These are phyloP conservation scores for human (Homo sapiens) DNA, from an alignment of 2,113 vertebrate genomes.

Conservation along the genomic window DNA sequence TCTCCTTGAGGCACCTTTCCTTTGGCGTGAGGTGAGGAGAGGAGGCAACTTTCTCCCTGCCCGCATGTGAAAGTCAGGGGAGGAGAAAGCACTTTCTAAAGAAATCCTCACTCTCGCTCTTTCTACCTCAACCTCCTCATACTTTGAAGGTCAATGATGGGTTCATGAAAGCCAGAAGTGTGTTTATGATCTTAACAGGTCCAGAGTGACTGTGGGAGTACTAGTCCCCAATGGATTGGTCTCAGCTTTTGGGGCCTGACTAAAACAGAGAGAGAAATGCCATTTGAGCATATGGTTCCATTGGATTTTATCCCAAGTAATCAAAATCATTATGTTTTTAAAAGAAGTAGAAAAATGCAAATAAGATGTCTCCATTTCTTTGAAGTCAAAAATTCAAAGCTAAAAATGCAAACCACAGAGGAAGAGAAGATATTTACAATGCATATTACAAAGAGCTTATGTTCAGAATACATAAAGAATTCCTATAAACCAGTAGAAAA, in stretches of 20 bases:
- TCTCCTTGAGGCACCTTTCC: not conserved
- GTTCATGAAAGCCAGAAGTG: not conserved
- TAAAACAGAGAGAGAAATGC: not conserved
- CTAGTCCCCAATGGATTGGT: not conserved
- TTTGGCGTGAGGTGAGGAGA: not conserved
- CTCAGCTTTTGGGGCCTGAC: not conserved
- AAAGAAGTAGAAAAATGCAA: not conserved
- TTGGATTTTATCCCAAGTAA: slow-evolving; percentile 9
- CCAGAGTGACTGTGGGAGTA: not conserved
- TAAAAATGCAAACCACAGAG: not conserved
- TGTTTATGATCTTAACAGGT: not conserved
- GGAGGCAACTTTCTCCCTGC: not conserved
- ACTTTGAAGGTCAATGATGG: not conserved
- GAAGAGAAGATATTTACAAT: not conserved
- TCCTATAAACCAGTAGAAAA: slow-evolving; percentile 24
- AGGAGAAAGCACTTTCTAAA: not conserved
- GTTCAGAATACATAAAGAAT: not conserved
- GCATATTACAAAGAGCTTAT: not conserved
- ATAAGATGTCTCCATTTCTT: slow-evolving; percentile 19
- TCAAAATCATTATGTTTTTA: slow-evolving; percentile 1
- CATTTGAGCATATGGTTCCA: slow-evolving; percentile 23
- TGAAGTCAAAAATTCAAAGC: slow-evolving; percentile 32
- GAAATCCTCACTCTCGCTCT: not conserved
- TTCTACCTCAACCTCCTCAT: not conserved
- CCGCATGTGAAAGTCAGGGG: not conserved